Evolutionary conservation across 1,140 invertebrate species (phyloP).

Genomic region (Cyclina sinensis): DNA sequence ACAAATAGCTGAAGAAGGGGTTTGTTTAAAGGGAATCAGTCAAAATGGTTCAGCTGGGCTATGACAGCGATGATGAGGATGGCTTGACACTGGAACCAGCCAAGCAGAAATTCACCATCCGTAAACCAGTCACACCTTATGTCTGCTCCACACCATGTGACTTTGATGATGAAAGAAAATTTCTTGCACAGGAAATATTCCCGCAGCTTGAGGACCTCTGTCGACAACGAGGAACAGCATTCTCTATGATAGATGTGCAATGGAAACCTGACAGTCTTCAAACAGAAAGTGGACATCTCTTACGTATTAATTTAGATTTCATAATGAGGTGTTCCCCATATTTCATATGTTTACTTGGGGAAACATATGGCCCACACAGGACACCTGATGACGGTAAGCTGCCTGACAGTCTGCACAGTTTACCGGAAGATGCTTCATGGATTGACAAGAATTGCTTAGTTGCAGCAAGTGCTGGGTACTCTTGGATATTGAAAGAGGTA

Average conservation of each 20-base stretch:
- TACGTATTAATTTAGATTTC: constrained; percentile 80
- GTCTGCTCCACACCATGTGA: constrained; percentile 83
- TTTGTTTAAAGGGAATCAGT: background rate
- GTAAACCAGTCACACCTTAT: constrained; percentile 82
- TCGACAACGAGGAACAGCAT: constrained; percentile 76
- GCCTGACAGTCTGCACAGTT: constrained; percentile 61
- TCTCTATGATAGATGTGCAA: constrained; percentile 80
- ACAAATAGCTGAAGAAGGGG: background rate
- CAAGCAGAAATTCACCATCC: constrained; percentile 71
- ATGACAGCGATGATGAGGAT: constrained; percentile 65
- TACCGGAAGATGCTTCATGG: constrained; percentile 76
- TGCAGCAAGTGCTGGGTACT: constrained; percentile 82
- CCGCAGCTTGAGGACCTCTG: constrained; percentile 79
- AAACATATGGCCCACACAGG: constrained; percentile 83
- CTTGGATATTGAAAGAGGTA: constrained; percentile 81
- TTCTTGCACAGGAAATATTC: constrained; percentile 77
- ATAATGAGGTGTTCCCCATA: constrained; percentile 82
- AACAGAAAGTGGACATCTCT: constrained; percentile 75
- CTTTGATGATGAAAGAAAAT: constrained; percentile 81
- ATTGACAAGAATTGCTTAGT: constrained; percentile 81
- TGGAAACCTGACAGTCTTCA: constrained; percentile 77
- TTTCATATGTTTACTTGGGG: constrained; percentile 84
- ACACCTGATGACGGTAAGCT: constrained; percentile 69
- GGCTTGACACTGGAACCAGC: constrained; percentile 29
- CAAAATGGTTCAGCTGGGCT: constrained; percentile 67